Base-by-base conservation (phyloP, 2,113 vertebrate genomes). In the Zosterops japonicus region DNA sequence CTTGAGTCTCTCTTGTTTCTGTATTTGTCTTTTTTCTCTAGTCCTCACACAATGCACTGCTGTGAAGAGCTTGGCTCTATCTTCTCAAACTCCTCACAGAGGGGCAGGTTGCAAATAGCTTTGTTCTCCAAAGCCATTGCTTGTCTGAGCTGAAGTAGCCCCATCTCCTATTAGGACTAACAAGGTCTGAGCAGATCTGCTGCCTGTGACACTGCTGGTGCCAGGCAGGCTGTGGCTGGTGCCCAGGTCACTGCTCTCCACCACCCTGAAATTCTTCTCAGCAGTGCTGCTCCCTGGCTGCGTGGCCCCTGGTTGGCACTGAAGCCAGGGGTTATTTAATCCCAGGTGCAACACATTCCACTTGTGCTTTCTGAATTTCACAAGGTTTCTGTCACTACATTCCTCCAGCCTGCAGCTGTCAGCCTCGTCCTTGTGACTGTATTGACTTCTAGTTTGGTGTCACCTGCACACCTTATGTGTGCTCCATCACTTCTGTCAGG, bases 211-310 rank as follows among this genome's bases (percentile, higher is more conserved):
- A 33, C 41, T 53, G 35, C 53, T 75, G 63, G 31, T 60, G 84
- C 39, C 61, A 79, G 29, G 12, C 17, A 87, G 71, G 77, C 53
- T 60, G 21, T 64, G 39, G 27, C 31, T 83, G 36, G 6, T 67
- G 72, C 24, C 29, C 77, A 67, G 29, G 27, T 14, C 0, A 0
- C 67, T 47, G 56, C 31, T 65, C 15, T 67, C 39, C 23, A 39
- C 20, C 15, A 39, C 31, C 12, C 23, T n/a, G 11, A 83, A 17
- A 11, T 83, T 27, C 44, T 86, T 49, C 49, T 77, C 5, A 1
- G 69, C 36, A 42, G 33, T 2, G 27, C 55, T 80, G 25, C 33
- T 89, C 68, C 44, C 47, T 8, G 4, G 29, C 55, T 60, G 36
- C 23, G 49, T 11, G 56, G 59, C 17, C 17, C 31, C 24, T 12